Conservation (phyloP, 2,113 vertebrate species). For the Lethenteron camtschaticum region DNA sequence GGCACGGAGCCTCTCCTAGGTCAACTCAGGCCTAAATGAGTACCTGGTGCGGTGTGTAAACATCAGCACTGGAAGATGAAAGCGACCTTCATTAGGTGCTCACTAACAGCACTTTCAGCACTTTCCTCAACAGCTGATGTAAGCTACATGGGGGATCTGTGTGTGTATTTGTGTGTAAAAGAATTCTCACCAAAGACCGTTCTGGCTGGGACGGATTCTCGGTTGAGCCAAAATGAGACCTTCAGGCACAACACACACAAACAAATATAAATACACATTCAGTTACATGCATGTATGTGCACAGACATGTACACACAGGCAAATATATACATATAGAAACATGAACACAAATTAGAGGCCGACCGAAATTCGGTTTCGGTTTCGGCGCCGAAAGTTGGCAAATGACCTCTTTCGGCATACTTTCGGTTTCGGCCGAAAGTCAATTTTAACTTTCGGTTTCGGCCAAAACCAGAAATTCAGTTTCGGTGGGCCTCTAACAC, state of each 20-base stretch:
- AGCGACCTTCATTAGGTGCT: not conserved
- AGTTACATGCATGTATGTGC: not conserved
- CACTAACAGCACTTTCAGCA: not conserved
- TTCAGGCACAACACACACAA: not conserved
- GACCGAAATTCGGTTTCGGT: too few relatives aligned
- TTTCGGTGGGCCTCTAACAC: too few relatives aligned
- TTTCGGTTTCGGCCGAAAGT: too few relatives aligned
- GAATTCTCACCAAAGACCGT: conserved; percentile 78
- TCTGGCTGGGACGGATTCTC: conserved; percentile 87
- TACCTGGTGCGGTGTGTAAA: not conserved
- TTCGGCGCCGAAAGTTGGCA: too few relatives aligned
- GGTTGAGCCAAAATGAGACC: conserved; percentile 95
- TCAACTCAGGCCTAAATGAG: not conserved
- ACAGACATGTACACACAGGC: not conserved
- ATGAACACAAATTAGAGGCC: not conserved
- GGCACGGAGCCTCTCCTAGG: not conserved
- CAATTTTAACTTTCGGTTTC: too few relatives aligned
- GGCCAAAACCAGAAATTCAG: too few relatives aligned
- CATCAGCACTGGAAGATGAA: not conserved
- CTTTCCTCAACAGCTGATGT: not conserved
- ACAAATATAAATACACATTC: not conserved
- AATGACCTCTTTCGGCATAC: too few relatives aligned
- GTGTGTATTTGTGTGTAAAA: not conserved
- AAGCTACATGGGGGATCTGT: not conserved
- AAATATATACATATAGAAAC: not conserved